Conservation (phyloP, 2,888 invertebrate genomes). For the Pheosia tremula region DNA sequence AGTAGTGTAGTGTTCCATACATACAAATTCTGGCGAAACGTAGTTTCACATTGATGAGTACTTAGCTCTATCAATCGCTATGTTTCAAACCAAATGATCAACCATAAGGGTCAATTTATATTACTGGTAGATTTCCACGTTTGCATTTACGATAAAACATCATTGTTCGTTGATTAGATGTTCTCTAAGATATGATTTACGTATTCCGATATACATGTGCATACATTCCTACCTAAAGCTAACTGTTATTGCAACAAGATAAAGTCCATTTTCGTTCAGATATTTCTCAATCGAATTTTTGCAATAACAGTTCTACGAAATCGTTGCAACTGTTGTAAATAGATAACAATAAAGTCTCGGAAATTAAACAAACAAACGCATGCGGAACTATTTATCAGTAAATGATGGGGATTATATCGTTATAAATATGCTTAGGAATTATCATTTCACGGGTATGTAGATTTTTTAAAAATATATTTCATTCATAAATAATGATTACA, state of each 20-base stretch:
- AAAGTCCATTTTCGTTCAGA: conserved; percentile 10
- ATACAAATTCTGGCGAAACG: too few relatives aligned
- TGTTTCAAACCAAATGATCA: too few relatives aligned
- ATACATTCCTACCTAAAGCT: conserved; percentile 2
- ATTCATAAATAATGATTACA: not conserved
- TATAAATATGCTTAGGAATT: not conserved
- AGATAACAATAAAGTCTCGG: conserved; percentile 5
- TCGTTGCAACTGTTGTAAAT: conserved; percentile 29
- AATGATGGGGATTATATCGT: not conserved
- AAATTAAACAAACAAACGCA: conserved; percentile 5
- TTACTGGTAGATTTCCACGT: conserved; percentile 21
- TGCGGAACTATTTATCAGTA: not conserved
- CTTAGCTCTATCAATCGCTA: too few relatives aligned
- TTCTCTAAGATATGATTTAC: conserved; percentile 9
- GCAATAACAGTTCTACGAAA: conserved; percentile 30
- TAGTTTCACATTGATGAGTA: too few relatives aligned
- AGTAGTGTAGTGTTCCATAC: too few relatives aligned
- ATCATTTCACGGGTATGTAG: not conserved
- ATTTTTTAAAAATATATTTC: not conserved
- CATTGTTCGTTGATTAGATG: conserved; percentile 35
- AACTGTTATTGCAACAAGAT: conserved; percentile 10
- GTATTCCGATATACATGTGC: not conserved
- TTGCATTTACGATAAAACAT: conserved; percentile 21
- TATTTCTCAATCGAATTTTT: not conserved
- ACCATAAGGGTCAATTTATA: not conserved